phyloP scores from a whole-genome alignment of 2,888 invertebrate genomes.

The Neoitamus cyanurus region DNA sequence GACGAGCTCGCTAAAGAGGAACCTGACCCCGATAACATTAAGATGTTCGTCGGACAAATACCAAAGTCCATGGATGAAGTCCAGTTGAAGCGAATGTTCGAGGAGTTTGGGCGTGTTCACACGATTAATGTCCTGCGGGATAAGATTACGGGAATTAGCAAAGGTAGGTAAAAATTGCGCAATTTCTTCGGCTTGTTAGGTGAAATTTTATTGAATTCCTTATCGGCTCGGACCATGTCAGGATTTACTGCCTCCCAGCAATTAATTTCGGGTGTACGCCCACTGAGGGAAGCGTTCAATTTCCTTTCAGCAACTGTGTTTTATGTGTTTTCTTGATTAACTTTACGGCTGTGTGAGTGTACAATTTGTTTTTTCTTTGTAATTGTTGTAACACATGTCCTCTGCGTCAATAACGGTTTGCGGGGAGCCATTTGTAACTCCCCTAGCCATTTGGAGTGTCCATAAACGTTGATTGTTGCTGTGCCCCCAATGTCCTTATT shows the following conservation, averaged over 20 bases:
- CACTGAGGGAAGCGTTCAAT: conserved; percentile 31
- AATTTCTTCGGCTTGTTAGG: conserved; percentile 51
- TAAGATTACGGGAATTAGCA: conserved; percentile 94
- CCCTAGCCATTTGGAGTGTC: conserved; percentile 32
- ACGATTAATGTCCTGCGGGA: conserved; percentile 98
- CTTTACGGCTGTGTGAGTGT: conserved; percentile 46
- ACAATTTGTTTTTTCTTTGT: conserved; percentile 44
- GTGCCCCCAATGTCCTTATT: conserved; percentile 47
- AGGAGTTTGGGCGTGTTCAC: conserved; percentile 95
- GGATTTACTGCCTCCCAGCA: conserved; percentile 48
- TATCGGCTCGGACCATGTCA: conserved; percentile 17
- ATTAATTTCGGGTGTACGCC: conserved; percentile 46
- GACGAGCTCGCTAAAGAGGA: conserved; percentile 70
- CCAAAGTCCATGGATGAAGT: conserved; percentile 97
- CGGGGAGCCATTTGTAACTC: conserved; percentile 26
- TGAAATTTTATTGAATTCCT: conserved; percentile 45
- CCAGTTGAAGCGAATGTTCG: conserved; percentile 93
- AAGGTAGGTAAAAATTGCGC: conserved; percentile 77
- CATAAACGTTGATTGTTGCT: conserved; percentile 47
- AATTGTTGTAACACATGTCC: conserved; percentile 44
- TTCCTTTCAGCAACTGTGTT: conserved; percentile 51
- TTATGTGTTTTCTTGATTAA: conserved; percentile 50
- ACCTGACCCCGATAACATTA: conserved; percentile 98
- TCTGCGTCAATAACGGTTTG: conserved; percentile 29
- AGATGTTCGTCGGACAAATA: conserved; percentile 98